Percentiles rank a stretch among this genome's conserved stretches.
Conservation (phyloP, 2,113 vertebrate species). For the Gymnorhina tibicen region DNA sequence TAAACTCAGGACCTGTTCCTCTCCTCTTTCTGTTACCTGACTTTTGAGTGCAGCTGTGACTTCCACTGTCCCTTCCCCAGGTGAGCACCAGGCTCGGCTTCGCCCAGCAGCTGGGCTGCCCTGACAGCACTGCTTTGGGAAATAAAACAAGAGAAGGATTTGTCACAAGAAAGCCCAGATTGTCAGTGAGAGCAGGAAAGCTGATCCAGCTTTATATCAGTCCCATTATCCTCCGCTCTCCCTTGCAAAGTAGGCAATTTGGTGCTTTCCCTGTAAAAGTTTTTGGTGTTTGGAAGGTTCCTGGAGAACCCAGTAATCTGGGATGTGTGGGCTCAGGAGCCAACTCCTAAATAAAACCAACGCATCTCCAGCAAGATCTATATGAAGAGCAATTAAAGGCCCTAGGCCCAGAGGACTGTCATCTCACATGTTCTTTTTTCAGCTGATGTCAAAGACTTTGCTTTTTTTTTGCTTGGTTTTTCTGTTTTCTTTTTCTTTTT, state of each 20-base stretch:
- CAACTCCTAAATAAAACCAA: neutral
- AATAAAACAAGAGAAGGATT: neutral
- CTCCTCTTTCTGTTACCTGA: neutral
- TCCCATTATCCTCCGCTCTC: neutral
- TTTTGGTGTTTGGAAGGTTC: neutral
- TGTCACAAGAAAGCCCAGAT: neutral
- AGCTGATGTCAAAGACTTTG: neutral
- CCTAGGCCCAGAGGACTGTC: neutral
- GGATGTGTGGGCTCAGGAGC: neutral
- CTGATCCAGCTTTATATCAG: neutral
- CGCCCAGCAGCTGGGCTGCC: neutral
- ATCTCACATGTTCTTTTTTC: neutral
- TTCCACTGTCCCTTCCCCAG: neutral
- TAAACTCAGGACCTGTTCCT: neutral
- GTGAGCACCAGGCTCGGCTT: neutral
- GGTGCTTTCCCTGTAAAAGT: neutral
- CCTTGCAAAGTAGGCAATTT: neutral
- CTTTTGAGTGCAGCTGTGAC: neutral
- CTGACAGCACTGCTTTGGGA: neutral
- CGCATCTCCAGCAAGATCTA: neutral
- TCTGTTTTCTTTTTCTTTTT: fast-evolving
- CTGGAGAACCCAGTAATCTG: neutral
- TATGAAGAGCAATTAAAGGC: neutral
- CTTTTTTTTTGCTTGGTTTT: neutral
- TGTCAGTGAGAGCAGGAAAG: neutral